Conservation (phyloP, 2,888 invertebrate species). For the Campopleginae sp. region DNA sequence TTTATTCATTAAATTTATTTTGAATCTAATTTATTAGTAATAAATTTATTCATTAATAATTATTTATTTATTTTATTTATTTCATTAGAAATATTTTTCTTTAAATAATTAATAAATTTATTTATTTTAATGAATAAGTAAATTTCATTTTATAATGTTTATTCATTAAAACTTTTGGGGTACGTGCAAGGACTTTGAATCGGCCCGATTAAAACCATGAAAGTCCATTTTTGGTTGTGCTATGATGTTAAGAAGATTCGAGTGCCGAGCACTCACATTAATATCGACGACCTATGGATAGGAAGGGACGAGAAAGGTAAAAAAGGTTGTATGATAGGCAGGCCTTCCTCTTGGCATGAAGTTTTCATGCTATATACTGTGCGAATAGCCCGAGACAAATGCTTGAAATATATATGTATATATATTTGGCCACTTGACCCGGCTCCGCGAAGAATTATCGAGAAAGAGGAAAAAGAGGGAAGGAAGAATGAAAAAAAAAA, state of each 20-base stretch:
- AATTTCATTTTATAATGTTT: too few relatives aligned
- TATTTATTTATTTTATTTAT: too few relatives aligned
- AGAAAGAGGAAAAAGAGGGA: conserved; percentile 18
- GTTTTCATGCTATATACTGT: too few relatives aligned
- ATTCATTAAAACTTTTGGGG: too few relatives aligned
- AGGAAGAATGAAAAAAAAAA: conserved; percentile 23
- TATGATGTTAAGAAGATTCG: not conserved
- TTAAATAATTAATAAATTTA: too few relatives aligned
- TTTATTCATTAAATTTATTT: too few relatives aligned
- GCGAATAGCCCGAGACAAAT: not conserved
- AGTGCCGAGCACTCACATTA: not conserved
- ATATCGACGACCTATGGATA: not conserved
- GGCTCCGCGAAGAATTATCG: conserved; percentile 50
- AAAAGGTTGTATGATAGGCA: not conserved
- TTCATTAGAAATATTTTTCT: too few relatives aligned
- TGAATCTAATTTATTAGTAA: too few relatives aligned
- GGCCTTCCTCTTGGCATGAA: not conserved
- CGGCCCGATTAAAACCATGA: not conserved
- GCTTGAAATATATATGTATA: not conserved
- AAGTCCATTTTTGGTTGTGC: not conserved
- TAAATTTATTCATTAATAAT: too few relatives aligned
- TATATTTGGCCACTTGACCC: conserved; percentile 76
- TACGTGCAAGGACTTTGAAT: too few relatives aligned
- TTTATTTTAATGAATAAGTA: too few relatives aligned
- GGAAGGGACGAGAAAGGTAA: not conserved